Evolutionary conservation across 2,888 invertebrate species (phyloP), one percentile per base, ranked within the genome.

Genomic region (Gymnosoma rotundatum): DNA sequence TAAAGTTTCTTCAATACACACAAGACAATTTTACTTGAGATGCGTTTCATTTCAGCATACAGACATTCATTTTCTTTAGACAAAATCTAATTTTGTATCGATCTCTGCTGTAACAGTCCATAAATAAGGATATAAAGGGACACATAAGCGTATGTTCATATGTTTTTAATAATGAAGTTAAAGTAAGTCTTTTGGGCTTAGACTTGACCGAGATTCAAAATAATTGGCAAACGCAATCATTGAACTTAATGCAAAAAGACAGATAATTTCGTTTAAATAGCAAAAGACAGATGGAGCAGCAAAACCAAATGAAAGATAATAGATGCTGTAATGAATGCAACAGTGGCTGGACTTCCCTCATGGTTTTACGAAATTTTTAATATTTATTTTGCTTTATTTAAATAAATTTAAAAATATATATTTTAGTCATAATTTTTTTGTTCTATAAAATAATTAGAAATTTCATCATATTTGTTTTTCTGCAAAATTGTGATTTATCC

Each of bases 121-220:
- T 78, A 78, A 78, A 78, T 78, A 70, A 78, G 45, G 54, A 60
- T 56, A 25, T 58, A 12, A 60, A 18, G n/a, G 52, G 20, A 20
- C 18, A 32, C 25, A 50, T 48, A 12, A 56, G 18, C 21, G 54
- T 38, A 0, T n/a, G 14, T 42, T 45, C 54, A 50, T 36, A 45
- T 69, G 60, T 45, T 48, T 32, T 36, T 45, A 63, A 54, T 78
- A 83, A 74, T 58, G 72, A 60, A 76, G 70, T 76, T 83, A 83
- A 70, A 80, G 76, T 83, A 75, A 12, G 76, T 80, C 83, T 73
- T 73, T 84, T 63, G 83, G 83, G 83, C 56, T 75, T 83, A 79
- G 67, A 80, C 72, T 70, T 63, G 83, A 58, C 83, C 80, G 64
- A 78, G 73, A 84, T 80, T 69, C 73, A 60, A 84, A 80, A 80